Evolutionary conservation across 2,113 vertebrate genomes (phyloP).

Genomic region (Orthonyx spaldingii): DNA sequence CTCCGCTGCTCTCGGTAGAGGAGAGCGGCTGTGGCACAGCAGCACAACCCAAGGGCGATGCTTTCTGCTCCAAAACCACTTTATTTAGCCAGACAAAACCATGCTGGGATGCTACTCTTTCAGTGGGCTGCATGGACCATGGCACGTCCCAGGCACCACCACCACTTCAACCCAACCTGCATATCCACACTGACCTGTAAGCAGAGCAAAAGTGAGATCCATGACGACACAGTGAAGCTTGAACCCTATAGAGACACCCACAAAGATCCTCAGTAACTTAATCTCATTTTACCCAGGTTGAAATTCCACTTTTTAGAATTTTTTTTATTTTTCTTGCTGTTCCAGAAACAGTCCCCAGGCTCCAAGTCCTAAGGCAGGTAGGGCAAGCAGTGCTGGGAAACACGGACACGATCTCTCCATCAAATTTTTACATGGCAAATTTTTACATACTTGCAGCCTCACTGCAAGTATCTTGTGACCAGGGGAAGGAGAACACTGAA

Average conservation of each 20-base stretch:
- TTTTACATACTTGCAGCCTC: neutral
- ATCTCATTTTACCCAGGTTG: neutral
- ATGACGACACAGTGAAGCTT: fast-evolving
- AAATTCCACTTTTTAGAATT: neutral
- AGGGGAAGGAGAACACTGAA: neutral
- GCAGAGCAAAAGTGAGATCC: fast-evolving
- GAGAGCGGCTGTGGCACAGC: fast-evolving
- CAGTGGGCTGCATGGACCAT: fast-evolving
- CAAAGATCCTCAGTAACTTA: neutral
- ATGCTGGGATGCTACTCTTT: fast-evolving
- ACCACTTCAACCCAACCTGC: fast-evolving
- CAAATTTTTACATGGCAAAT: neutral
- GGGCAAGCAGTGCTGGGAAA: neutral
- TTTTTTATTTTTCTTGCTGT: neutral
- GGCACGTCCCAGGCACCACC: fast-evolving
- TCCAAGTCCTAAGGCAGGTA: neutral
- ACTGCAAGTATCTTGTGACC: neutral
- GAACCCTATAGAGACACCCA: neutral
- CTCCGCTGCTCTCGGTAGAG: fast-evolving
- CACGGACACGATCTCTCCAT: fast-evolving
- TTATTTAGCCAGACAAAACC: neutral
- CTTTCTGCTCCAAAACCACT: neutral
- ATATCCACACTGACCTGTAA: fast-evolving
- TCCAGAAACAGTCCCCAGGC: neutral
- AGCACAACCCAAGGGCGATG: neutral